A percentile compares a stretch with the other conserved stretches of the same genome.
Conservation (phyloP, 2,797 vertebrate genomes). For the Fistularia tabacaria region DNA sequence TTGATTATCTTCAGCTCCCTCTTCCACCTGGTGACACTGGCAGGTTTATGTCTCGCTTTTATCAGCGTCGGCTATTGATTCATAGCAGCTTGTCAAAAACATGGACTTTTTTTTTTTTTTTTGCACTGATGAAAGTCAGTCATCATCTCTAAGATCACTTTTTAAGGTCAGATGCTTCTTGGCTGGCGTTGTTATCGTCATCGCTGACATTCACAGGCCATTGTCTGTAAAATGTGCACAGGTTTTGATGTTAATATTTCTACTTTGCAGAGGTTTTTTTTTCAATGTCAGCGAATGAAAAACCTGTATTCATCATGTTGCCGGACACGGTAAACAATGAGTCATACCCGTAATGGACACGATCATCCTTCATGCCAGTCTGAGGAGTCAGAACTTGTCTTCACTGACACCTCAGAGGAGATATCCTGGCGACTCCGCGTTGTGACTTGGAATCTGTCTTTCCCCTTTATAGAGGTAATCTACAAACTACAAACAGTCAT, state of each 20-base stretch:
- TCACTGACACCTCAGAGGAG: too few species aligned
- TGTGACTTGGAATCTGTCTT: too few species aligned
- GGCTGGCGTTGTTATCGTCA: not conserved
- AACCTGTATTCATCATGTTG: not conserved
- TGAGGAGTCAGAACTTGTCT: too few species aligned
- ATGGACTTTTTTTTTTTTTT: not conserved
- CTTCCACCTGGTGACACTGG: constrained; percentile 17
- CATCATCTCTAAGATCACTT: constrained; percentile 1
- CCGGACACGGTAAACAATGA: too few species aligned
- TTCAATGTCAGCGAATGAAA: too few species aligned
- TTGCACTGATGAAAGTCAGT: constrained; percentile 12
- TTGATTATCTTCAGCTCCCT: constrained; percentile 11
- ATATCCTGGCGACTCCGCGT: too few species aligned
- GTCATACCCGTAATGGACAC: too few species aligned
- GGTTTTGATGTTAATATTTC: not conserved
- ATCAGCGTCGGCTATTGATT: constrained; percentile 13
- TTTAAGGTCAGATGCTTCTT: constrained; percentile 1
- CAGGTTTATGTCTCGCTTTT: not conserved
- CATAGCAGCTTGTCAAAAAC: constrained; percentile 7
- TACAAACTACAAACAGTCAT: too few species aligned
- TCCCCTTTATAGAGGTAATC: too few species aligned
- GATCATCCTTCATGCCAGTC: too few species aligned
- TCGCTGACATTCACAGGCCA: constrained; percentile 1
- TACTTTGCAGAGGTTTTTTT: not conserved
- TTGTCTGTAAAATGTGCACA: not conserved